A percentile compares a stretch with the other conserved stretches of the same genome.
Evolutionary conservation across 2,113 vertebrate genomes (phyloP).

Genomic region (Ptyas mucosa): DNA sequence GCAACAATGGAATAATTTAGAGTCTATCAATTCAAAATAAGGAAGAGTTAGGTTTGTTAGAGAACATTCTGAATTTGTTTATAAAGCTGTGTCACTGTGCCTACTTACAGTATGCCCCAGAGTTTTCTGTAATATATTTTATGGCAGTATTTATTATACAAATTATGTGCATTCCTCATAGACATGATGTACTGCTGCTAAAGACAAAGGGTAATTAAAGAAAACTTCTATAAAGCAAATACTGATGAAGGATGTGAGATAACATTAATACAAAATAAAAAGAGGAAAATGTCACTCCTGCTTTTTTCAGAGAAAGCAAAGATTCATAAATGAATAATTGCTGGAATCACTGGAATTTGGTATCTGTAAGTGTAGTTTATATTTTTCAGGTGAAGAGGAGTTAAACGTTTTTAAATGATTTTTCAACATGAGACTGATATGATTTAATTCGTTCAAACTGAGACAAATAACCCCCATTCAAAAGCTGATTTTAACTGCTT

Average conservation of each 20-base stretch:
- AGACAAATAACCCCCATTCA: background rate
- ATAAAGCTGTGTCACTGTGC: background rate
- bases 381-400: background rate
- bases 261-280: background rate
- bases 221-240: background rate
- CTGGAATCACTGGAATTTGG: background rate
- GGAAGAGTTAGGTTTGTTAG: background rate
- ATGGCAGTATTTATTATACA: background rate
- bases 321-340: background rate
- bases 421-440: background rate
- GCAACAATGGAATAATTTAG: background rate
- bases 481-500: background rate
- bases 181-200: background rate
- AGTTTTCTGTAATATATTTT: background rate
- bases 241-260: background rate
- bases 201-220: background rate
- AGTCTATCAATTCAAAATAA: background rate
- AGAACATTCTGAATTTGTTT: background rate
- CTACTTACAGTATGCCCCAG: background rate
- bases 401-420: background rate
- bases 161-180: background rate
- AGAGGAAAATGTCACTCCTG: background rate
- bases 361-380: background rate
- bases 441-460: background rate
- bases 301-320: background rate